Evolutionary conservation across 2,888 invertebrate species (phyloP).

Genomic region (Phaedon cochleariae): DNA sequence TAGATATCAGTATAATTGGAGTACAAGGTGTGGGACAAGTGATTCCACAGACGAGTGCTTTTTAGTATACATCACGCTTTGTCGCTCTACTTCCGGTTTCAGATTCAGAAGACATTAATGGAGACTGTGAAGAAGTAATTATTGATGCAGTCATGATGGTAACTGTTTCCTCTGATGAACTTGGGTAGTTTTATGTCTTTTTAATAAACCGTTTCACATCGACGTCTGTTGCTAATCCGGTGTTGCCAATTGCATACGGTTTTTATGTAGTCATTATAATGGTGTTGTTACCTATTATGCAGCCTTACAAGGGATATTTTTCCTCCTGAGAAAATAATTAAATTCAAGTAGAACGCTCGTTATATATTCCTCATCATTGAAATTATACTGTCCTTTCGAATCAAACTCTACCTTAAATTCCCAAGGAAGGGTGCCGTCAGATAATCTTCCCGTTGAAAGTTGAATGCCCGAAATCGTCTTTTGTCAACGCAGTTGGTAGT

Average conservation of each 20-base stretch:
- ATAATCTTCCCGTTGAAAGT: too few species aligned
- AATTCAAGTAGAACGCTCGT: too few species aligned
- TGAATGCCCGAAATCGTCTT: too few species aligned
- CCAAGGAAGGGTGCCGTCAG: too few species aligned
- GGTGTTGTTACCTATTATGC: too few species aligned
- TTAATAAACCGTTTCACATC: neutral
- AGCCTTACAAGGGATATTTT: too few species aligned
- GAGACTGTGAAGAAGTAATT: conserved; percentile 10
- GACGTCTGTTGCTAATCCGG: neutral
- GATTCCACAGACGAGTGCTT: conserved; percentile 13
- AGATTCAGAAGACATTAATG: neutral
- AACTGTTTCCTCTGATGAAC: neutral
- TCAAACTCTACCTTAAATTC: too few species aligned
- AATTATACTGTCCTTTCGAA: too few species aligned
- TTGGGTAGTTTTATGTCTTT: neutral
- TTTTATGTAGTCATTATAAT: too few species aligned
- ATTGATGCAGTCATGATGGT: neutral
- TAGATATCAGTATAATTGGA: neutral
- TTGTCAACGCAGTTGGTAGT: too few species aligned
- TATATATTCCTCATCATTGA: too few species aligned
- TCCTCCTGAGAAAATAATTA: too few species aligned
- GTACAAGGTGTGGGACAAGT: conserved; percentile 19
- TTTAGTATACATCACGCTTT: neutral
- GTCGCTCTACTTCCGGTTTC: conserved; percentile 9
- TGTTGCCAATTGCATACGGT: neutral